Evolutionary conservation across 2,797 vertebrate genomes (phyloP).

Genomic region (Micrastur ruficollis): DNA sequence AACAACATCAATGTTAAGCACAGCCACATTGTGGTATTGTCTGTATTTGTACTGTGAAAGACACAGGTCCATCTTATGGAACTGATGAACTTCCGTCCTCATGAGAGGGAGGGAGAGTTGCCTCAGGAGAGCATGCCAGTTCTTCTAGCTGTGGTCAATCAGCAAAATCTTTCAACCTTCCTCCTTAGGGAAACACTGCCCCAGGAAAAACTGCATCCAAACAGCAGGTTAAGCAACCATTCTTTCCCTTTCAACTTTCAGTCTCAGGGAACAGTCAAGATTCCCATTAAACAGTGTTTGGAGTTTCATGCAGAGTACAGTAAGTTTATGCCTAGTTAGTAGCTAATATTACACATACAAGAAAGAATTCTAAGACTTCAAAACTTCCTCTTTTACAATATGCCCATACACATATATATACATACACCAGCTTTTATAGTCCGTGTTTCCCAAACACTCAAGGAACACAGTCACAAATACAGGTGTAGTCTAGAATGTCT

Average conservation of each 20-base stretch:
- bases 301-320: neutral
- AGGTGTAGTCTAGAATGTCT: neutral
- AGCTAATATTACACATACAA: neutral
- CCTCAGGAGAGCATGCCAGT: neutral
- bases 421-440: neutral
- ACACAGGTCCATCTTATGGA: neutral
- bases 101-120: neutral
- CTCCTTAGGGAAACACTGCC: neutral
- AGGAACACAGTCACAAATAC: neutral
- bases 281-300: neutral
- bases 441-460: neutral
- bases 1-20: neutral
- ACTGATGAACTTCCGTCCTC: neutral
- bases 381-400: neutral
- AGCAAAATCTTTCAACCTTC: neutral
- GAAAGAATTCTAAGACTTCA: neutral
- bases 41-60: neutral
- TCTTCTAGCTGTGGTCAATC: neutral
- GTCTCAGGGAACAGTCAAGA: neutral
- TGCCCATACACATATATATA: fast-evolving
- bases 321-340: neutral
- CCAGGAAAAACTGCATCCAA: neutral
- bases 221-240: neutral
- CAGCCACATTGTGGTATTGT: neutral
- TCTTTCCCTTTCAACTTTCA: neutral